Evolutionary conservation across 2,888 invertebrate species (phyloP).

Genomic region (Andrena chrysosceles): DNA sequence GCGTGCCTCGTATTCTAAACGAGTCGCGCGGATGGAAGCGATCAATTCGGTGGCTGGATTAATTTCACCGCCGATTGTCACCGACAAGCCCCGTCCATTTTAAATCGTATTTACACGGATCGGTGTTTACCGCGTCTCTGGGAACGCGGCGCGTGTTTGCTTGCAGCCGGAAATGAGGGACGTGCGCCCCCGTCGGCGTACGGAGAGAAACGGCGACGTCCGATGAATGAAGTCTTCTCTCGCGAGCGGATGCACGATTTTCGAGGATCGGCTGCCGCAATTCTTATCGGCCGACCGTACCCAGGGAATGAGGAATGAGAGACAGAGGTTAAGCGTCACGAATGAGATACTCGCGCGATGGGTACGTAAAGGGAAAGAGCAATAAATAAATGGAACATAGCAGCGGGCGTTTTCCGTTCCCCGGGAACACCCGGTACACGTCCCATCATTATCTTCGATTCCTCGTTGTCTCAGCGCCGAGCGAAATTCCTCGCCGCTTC

Average conservation of each 20-base stretch:
- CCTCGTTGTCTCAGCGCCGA: not conserved
- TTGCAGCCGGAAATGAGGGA: constrained; percentile 37
- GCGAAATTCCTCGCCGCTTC: not conserved
- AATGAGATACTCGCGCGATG: not conserved
- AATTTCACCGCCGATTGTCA: not conserved
- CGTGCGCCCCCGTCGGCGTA: constrained; percentile 34
- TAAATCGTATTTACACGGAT: constrained; percentile 11
- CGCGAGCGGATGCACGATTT: constrained; percentile 45
- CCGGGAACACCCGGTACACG: too few species aligned
- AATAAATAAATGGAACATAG: too few species aligned
- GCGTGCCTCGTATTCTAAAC: constrained; percentile 35
- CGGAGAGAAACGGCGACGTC: constrained; percentile 27
- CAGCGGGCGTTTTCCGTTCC: too few species aligned
- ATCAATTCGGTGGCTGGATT: constrained; percentile 15
- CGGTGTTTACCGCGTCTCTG: constrained; percentile 22
- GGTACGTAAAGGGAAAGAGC: too few species aligned
- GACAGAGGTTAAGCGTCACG: not conserved
- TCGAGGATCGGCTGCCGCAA: constrained; percentile 11
- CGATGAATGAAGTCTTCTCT: constrained; percentile 1
- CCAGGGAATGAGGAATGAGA: not conserved
- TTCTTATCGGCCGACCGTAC: not conserved
- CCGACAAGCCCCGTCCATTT: not conserved
- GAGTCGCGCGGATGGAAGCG: not conserved
- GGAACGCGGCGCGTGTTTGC: constrained; percentile 36
- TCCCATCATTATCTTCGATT: too few species aligned